A percentile compares a stretch with the other conserved stretches of the same genome.
These are phyloP conservation scores for Spodoptera littoralis DNA, from an alignment of 2,888 invertebrate genomes.

Conservation along the genomic window DNA sequence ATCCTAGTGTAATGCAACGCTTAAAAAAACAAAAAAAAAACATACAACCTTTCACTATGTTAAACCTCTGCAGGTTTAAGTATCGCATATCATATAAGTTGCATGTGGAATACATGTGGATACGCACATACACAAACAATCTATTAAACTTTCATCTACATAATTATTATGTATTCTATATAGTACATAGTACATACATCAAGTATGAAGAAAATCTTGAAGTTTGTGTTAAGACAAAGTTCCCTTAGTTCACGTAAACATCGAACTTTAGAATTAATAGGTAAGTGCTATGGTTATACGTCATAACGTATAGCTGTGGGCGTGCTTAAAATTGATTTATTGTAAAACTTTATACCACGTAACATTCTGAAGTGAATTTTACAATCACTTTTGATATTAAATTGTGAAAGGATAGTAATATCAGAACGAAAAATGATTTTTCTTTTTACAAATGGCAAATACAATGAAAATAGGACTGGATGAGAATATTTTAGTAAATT, in stretches of 20 bases:
- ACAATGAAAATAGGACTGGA: too few species aligned
- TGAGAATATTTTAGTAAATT: too few species aligned
- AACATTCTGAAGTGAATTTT: slow-evolving; percentile 54
- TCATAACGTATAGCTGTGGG: slow-evolving; percentile 60
- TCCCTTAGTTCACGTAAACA: slow-evolving; percentile 52
- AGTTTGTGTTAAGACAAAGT: slow-evolving; percentile 36
- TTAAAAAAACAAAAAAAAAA: too few species aligned
- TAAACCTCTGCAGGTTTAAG: too few species aligned
- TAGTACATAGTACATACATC: not conserved
- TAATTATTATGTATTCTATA: not conserved
- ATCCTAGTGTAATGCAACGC: too few species aligned
- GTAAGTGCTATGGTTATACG: slow-evolving; percentile 49
- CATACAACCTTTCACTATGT: too few species aligned
- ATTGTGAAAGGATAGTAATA: not conserved
- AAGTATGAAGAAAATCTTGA: slow-evolving; percentile 20
- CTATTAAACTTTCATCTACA: slow-evolving; percentile 29
- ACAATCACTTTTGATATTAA: slow-evolving; percentile 41
- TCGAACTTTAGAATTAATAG: slow-evolving; percentile 61
- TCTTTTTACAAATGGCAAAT: too few species aligned
- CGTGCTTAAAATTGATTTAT: slow-evolving; percentile 70
- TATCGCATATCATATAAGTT: too few species aligned
- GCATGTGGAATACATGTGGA: too few species aligned
- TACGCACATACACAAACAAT: slow-evolving; percentile 10
- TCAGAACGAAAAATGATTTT: too few species aligned
- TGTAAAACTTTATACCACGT: slow-evolving; percentile 59